phyloP scores from a whole-genome alignment of 2,797 vertebrate genomes.

The Botia almorhae region DNA sequence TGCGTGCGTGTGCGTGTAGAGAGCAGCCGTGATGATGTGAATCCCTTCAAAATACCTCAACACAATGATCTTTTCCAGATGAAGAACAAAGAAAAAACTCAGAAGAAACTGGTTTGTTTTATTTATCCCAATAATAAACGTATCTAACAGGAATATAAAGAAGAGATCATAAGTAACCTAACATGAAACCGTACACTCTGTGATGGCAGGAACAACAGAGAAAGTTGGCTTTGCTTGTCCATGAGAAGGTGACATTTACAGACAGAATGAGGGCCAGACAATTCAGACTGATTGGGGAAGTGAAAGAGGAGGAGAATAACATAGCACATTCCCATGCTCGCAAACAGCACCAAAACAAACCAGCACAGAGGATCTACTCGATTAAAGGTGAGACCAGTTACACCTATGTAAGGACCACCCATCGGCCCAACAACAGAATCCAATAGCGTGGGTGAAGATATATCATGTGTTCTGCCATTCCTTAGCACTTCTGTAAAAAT shows the following conservation, averaged over 20 bases:
- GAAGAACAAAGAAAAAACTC: slow-evolving; percentile 72
- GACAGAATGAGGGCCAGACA: slow-evolving; percentile 70
- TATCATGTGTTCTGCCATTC: too few species aligned
- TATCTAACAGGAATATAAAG: background rate
- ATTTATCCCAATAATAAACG: background rate
- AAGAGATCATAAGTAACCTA: background rate
- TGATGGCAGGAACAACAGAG: slow-evolving; percentile 78
- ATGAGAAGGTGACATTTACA: slow-evolving; percentile 79
- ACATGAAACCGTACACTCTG: background rate
- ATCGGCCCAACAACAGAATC: too few species aligned
- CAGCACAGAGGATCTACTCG: slow-evolving; percentile 71
- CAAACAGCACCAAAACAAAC: slow-evolving; percentile 52
- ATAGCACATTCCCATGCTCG: slow-evolving; percentile 31
- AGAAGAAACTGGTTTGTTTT: slow-evolving; percentile 70
- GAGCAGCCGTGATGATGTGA: slow-evolving; percentile 53
- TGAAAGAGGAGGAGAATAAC: slow-evolving; percentile 59
- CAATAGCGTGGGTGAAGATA: too few species aligned
- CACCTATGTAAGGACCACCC: too few species aligned
- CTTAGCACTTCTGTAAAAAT: too few species aligned
- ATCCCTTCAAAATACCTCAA: slow-evolving; percentile 83
- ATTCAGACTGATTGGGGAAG: slow-evolving; percentile 66
- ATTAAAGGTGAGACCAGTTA: slow-evolving; percentile 71
- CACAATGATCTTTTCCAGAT: slow-evolving; percentile 74
- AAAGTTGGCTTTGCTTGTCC: slow-evolving; percentile 76
- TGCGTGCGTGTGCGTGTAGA: background rate